phyloP scores from a whole-genome alignment of 2,888 invertebrate species.

The Dasysyrphus tricinctus region DNA sequence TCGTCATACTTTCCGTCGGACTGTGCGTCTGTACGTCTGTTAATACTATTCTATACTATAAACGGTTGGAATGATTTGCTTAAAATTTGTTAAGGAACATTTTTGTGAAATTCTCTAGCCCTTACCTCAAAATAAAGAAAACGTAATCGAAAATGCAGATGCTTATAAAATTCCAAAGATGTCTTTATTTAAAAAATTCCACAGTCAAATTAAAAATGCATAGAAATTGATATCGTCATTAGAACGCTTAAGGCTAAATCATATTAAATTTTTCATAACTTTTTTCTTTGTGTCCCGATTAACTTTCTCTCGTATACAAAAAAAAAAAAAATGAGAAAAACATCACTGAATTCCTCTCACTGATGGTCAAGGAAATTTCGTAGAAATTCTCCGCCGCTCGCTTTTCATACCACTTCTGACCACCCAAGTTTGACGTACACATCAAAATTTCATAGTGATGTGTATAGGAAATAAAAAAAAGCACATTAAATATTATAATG shows the following conservation, averaged over 20 bases:
- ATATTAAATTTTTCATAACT: constrained; percentile 10
- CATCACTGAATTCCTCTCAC: constrained; percentile 45
- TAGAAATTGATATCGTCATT: not conserved
- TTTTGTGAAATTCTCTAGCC: too few species aligned
- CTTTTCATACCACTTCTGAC: constrained; percentile 17
- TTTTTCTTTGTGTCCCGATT: constrained; percentile 18
- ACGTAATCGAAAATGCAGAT: too few species aligned
- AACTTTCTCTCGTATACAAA: constrained; percentile 6
- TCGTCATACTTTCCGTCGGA: too few species aligned
- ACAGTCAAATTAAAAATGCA: not conserved
- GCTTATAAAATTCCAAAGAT: not conserved
- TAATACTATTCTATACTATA: too few species aligned
- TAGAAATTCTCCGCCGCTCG: constrained; percentile 50
- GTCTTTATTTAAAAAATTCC: not conserved
- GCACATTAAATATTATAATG: constrained; percentile 29
- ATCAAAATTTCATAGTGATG: constrained; percentile 6
- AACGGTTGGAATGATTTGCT: too few species aligned
- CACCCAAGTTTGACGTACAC: constrained; percentile 1
- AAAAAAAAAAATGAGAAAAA: constrained; percentile 13
- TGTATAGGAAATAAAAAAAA: constrained; percentile 28
- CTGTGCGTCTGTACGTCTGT: too few species aligned
- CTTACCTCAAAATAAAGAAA: too few species aligned
- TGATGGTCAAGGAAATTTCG: constrained; percentile 51
- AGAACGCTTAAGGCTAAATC: constrained; percentile 6
- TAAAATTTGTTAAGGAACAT: too few species aligned